Evolutionary conservation across 2,888 invertebrate species (phyloP).

Genomic region (Polydrusus pterygomalis): DNA sequence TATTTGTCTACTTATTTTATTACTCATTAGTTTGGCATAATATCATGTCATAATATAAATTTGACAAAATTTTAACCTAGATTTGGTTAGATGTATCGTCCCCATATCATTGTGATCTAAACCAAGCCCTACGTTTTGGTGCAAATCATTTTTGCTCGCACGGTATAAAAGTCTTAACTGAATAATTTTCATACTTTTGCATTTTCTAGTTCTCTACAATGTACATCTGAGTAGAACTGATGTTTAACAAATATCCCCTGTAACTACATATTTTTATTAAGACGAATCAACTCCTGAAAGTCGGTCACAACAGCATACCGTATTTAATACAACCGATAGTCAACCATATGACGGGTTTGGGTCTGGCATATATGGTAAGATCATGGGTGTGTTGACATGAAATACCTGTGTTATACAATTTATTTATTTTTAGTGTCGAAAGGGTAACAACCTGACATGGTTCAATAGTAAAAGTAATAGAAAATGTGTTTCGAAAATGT

Average conservation of each 20-base stretch:
- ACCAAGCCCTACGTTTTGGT: too few relatives aligned
- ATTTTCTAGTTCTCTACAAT: too few relatives aligned
- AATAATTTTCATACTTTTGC: too few relatives aligned
- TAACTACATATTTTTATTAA: neutral
- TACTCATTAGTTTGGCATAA: too few relatives aligned
- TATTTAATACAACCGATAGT: slow-evolving; percentile 4
- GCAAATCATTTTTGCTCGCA: too few relatives aligned
- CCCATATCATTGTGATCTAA: too few relatives aligned
- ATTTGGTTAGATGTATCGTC: too few relatives aligned
- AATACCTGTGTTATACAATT: slow-evolving; percentile 6
- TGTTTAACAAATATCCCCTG: neutral
- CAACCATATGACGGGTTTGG: neutral
- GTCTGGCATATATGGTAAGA: slow-evolving; percentile 28
- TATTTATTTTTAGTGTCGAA: slow-evolving; percentile 4
- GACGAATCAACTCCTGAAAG: slow-evolving; percentile 11
- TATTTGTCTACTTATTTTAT: too few relatives aligned
- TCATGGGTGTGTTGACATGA: slow-evolving; percentile 39
- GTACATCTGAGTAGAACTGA: neutral
- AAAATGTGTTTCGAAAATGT: slow-evolving; percentile 4
- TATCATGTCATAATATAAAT: too few relatives aligned
- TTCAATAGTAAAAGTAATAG: neutral
- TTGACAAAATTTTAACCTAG: too few relatives aligned
- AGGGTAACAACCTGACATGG: neutral
- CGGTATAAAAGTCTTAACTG: too few relatives aligned
- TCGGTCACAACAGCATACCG: neutral